Conservation (phyloP, 1,140 invertebrate species). For the Mercenaria mercenaria region DNA sequence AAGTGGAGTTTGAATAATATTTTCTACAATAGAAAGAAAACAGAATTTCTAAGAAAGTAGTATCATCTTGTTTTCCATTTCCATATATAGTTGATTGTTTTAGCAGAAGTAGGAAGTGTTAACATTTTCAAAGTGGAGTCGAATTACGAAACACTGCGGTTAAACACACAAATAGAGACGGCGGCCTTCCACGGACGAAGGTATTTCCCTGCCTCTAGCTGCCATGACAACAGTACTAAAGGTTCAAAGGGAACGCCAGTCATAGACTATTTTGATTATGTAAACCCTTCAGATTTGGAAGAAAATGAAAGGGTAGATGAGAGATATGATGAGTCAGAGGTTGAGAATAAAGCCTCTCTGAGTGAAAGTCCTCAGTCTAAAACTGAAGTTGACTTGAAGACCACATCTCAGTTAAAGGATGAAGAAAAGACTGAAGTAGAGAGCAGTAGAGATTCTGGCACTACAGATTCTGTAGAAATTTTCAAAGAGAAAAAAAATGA, state of each 20-base stretch:
- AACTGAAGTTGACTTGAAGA: not conserved
- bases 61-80: too few relatives aligned
- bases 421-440: constrained; percentile 5
- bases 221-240: constrained; percentile 6
- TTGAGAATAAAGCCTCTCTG: not conserved
- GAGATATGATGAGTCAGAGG: not conserved
- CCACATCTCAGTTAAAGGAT: not conserved
- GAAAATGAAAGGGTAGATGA: not conserved
- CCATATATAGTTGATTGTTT: too few relatives aligned
- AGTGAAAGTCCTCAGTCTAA: not conserved
- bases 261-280: constrained; percentile 65
- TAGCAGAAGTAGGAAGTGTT: not conserved
- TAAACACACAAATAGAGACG: constrained; percentile 44
- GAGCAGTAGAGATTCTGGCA: not conserved
- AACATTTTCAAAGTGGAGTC: constrained; percentile 60
- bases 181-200: constrained; percentile 29
- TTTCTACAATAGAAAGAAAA: too few relatives aligned
- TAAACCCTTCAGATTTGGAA: constrained; percentile 40
- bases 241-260: constrained; percentile 8
- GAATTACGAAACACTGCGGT: constrained; percentile 54
- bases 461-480: not conserved
- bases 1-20: too few relatives aligned
- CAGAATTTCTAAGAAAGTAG: too few relatives aligned
- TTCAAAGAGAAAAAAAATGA: not conserved
- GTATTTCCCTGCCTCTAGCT: constrained; percentile 5